These are phyloP conservation scores for Hexactinellida sp. DNA, from an alignment of 37 sponge, comb jelly and placozoan genomes.

Conservation along the genomic window DNA sequence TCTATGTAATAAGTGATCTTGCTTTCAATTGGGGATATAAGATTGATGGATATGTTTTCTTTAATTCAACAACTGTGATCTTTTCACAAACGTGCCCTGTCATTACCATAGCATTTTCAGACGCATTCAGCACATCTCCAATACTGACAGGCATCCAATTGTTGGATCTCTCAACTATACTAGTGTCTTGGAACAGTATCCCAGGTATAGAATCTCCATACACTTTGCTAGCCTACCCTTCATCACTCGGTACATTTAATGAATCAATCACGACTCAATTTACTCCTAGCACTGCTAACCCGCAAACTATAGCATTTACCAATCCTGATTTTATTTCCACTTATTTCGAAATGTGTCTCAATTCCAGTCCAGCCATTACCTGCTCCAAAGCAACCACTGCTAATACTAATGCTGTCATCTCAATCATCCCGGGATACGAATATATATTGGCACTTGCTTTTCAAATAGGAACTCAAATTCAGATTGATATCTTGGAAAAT, in stretches of 20 bases:
- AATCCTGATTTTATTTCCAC: background rate
- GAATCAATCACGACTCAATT: background rate
- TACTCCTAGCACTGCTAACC: background rate
- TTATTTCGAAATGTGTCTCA: constrained; percentile 3
- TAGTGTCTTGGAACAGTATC: background rate
- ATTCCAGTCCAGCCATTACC: background rate
- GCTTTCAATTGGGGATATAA: background rate
- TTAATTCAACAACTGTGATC: background rate
- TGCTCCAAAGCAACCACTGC: background rate
- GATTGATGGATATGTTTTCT: background rate
- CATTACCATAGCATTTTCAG: background rate
- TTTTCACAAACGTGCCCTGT: background rate
- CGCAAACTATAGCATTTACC: background rate
- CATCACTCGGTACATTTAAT: background rate
- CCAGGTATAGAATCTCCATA: background rate
- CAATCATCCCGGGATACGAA: background rate
- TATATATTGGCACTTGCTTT: background rate
- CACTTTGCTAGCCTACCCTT: background rate
- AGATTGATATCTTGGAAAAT: background rate
- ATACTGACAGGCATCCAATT: background rate
- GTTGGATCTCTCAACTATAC: background rate
- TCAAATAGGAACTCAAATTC: background rate
- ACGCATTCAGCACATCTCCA: background rate
- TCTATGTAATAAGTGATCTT: background rate
- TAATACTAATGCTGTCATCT: background rate